These are phyloP conservation scores for Amphiprion clarkii DNA, from an alignment of 2,797 vertebrate species.

Conservation along the genomic window DNA sequence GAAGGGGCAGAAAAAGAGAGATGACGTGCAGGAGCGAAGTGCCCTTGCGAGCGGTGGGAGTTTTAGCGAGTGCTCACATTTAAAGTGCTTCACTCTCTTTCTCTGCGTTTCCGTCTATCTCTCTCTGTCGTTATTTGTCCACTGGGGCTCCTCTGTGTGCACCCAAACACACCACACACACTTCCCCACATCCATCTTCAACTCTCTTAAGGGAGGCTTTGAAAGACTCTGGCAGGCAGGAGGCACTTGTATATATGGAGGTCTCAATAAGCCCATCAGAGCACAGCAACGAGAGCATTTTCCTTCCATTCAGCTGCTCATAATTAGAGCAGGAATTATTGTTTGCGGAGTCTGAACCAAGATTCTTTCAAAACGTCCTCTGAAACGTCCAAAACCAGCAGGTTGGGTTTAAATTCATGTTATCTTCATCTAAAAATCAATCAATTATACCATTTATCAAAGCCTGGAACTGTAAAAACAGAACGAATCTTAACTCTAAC, in stretches of 20 bases:
- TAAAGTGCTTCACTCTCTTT: conserved; percentile 79
- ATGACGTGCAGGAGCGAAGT: conserved; percentile 79
- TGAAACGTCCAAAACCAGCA: too few species aligned
- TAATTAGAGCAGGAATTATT: conserved; percentile 7
- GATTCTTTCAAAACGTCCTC: too few species aligned
- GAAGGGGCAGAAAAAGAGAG: conserved; percentile 65
- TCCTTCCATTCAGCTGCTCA: conserved; percentile 21
- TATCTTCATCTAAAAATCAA: too few species aligned
- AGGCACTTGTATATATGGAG: conserved; percentile 68
- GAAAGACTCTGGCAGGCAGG: conserved; percentile 72
- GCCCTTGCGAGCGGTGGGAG: conserved; percentile 81
- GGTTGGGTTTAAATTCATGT: too few species aligned
- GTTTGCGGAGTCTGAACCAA: background rate
- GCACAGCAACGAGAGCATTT: conserved; percentile 45
- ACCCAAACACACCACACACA: conserved; percentile 59
- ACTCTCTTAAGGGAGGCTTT: conserved; percentile 76
- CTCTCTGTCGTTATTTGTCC: conserved; percentile 80
- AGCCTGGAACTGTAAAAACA: too few species aligned
- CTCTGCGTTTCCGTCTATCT: conserved; percentile 69
- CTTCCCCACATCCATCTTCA: conserved; percentile 79
- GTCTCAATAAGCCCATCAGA: conserved; percentile 68
- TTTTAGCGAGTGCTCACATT: conserved; percentile 79
- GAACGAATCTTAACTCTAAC: too few species aligned
- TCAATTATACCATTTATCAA: too few species aligned
- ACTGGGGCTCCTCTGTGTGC: conserved; percentile 72